Percentiles rank a stretch among this genome's conserved stretches.
Evolutionary conservation across 2,888 invertebrate genomes (phyloP).

Genomic region (Meghimatium bilineatum): DNA sequence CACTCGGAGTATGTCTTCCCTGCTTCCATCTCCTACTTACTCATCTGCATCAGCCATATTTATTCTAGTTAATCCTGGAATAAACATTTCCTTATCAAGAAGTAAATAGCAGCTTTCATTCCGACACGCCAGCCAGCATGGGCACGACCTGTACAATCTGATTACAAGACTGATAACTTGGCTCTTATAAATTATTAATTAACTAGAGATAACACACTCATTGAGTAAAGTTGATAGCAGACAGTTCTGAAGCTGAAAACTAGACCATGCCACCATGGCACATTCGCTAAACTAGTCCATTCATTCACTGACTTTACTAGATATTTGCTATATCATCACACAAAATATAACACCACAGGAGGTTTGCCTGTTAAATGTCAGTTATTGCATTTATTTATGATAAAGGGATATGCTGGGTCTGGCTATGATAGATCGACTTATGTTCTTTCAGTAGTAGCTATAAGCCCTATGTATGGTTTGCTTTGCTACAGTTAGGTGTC

Average conservation of each 20-base stretch:
- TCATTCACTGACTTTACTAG: not conserved
- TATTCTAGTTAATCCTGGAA: not conserved
- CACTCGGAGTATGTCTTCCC: not conserved
- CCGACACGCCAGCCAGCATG: not conserved
- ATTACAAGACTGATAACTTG: not conserved
- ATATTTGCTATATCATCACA: no score
- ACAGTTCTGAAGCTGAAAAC: not conserved
- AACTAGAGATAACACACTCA: not conserved
- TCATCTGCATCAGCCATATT: not conserved
- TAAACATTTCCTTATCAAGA: not conserved
- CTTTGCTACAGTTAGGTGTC: not conserved
- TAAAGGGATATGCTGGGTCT: not conserved
- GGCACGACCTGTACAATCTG: not conserved
- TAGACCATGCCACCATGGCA: not conserved
- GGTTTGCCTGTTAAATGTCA: not conserved
- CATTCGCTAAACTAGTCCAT: not conserved
- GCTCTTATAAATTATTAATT: slow-evolving; percentile 25
- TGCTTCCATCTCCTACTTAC: not conserved
- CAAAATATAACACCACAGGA: not conserved
- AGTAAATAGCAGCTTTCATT: not conserved
- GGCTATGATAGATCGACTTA: not conserved
- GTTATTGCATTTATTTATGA: not conserved
- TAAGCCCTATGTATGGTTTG: no score
- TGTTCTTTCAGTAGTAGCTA: not conserved
- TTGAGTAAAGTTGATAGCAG: not conserved